These are phyloP conservation scores for Brachionus rotundiformis DNA, from an alignment of 1,140 invertebrate genomes.

Conservation along the genomic window DNA sequence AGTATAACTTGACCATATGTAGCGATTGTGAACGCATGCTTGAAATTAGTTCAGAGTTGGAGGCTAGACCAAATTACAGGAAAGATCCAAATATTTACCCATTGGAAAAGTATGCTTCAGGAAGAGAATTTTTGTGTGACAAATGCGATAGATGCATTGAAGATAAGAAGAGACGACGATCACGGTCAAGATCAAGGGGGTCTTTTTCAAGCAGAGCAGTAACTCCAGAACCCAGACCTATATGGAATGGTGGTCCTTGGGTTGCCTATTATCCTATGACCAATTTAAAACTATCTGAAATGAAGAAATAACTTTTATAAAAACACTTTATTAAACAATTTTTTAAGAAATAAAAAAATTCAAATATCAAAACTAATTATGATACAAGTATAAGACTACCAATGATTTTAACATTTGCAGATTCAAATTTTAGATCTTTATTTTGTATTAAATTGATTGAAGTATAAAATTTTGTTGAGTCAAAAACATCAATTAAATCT, in stretches of 20 bases:
- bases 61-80: not conserved
- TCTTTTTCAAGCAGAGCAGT: not conserved
- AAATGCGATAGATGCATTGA: slow-evolving; percentile 32
- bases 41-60: not conserved
- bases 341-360: not conserved
- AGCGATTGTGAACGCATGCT: slow-evolving; percentile 29
- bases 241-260: slow-evolving; percentile 41
- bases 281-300: not conserved
- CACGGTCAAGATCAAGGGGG: slow-evolving; percentile 1
- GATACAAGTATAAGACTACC: not conserved
- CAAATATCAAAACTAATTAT: not conserved
- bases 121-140: slow-evolving; percentile 6
- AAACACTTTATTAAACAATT: not conserved
- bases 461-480: not conserved
- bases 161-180: not conserved
- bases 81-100: slow-evolving; percentile 14
- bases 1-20: not conserved
- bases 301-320: not conserved
- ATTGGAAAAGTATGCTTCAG: not conserved
- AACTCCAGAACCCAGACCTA: slow-evolving; percentile 13
- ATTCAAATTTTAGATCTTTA: not conserved
- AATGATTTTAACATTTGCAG: not conserved
- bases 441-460: not conserved
- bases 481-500: not conserved
- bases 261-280: slow-evolving; percentile 35